Evolutionary conservation across 2,797 vertebrate species (phyloP).

Genomic region (Odontamblyopus rebecca): DNA sequence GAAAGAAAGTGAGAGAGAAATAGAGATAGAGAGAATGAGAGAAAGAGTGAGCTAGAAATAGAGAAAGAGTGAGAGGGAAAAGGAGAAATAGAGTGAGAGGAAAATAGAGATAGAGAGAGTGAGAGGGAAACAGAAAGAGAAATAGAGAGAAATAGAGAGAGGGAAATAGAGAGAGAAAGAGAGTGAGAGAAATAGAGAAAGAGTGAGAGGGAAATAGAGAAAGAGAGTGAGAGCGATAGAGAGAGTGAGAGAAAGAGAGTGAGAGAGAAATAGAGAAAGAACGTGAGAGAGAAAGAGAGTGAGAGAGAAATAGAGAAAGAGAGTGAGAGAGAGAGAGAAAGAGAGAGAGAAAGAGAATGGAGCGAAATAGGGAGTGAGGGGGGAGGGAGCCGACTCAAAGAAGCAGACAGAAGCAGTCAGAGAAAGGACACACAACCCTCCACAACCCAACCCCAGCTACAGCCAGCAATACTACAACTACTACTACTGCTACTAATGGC

Average conservation of each 20-base stretch:
- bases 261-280: neutral
- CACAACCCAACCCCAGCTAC: slow-evolving; percentile 14
- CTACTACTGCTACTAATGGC: neutral
- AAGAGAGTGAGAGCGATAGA: too few species aligned
- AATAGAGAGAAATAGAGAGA: too few species aligned
- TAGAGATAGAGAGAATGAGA: too few species aligned
- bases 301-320: neutral
- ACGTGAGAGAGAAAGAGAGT: too few species aligned
- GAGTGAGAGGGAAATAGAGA: too few species aligned
- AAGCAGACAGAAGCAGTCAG: slow-evolving; percentile 8
- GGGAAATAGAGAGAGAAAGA: too few species aligned
- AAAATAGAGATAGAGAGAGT: neutral
- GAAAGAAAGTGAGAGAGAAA: too few species aligned
- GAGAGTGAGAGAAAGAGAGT: too few species aligned
- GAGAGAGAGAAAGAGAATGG: neutral
- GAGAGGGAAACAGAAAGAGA: too few species aligned
- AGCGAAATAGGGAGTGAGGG: neutral
- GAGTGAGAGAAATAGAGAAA: too few species aligned
- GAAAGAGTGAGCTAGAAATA: too few species aligned
- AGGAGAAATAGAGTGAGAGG: neutral
- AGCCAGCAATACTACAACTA: slow-evolving; percentile 22
- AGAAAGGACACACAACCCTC: slow-evolving; percentile 28
- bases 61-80: neutral
- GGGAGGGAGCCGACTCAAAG: slow-evolving; percentile 18
- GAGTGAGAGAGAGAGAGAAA: neutral